Percentiles rank a stretch among this genome's conserved stretches.
Conservation (phyloP, 1,140 invertebrate species). For the Zophobas atratus region DNA sequence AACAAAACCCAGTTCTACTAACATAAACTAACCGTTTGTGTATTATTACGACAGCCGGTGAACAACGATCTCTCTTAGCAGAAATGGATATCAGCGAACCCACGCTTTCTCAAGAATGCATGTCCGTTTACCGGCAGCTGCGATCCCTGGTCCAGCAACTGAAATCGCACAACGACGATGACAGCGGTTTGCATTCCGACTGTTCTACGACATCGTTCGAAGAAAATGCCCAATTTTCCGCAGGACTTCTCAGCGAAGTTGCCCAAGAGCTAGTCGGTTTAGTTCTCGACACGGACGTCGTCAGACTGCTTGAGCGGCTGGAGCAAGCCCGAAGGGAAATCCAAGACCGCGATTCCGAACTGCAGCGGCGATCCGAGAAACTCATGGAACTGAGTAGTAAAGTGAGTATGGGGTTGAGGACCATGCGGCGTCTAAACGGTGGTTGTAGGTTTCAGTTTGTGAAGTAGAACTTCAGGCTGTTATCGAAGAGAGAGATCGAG, state of each 20-base stretch:
- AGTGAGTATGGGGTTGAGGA: constrained; percentile 67
- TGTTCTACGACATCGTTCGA: constrained; percentile 70
- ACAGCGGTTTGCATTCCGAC: constrained; percentile 73
- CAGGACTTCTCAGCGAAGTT: constrained; percentile 68
- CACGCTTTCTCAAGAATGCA: constrained; percentile 75
- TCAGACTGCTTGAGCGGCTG: constrained; percentile 85
- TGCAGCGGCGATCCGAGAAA: constrained; percentile 84
- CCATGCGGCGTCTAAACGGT: not conserved
- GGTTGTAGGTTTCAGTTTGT: constrained; percentile 79
- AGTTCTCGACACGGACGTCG: constrained; percentile 82
- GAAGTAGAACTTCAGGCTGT: constrained; percentile 87
- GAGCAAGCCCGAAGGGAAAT: constrained; percentile 83
- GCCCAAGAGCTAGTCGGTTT: constrained; percentile 81
- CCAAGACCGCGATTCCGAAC: constrained; percentile 82
- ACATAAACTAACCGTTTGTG: constrained; percentile 40
- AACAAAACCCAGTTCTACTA: constrained; percentile 7
- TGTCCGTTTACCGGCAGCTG: constrained; percentile 79
- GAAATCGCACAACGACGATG: constrained; percentile 80
- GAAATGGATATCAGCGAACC: constrained; percentile 84
- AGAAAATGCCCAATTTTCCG: constrained; percentile 62
- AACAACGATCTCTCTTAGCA: constrained; percentile 76
- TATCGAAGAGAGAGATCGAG: constrained; percentile 85
- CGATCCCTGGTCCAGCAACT: constrained; percentile 79
- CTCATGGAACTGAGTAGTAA: constrained; percentile 86
- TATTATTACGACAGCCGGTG: constrained; percentile 54